phyloP scores from a whole-genome alignment of 2,113 vertebrate species.

The Caracal caracal region DNA sequence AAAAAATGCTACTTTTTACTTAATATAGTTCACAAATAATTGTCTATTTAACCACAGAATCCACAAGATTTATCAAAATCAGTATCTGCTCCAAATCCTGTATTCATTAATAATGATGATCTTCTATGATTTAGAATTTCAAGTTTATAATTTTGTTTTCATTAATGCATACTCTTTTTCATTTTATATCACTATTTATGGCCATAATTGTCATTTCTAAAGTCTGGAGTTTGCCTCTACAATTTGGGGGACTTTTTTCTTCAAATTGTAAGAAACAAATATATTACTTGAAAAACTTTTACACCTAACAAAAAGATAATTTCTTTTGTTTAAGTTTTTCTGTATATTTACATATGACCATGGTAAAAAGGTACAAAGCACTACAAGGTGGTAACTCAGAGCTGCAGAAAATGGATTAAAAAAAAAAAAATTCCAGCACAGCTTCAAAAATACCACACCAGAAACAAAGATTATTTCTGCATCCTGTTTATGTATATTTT shows the following conservation, averaged over 20 bases:
- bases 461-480: neutral
- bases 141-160: neutral
- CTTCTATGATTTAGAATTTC: neutral
- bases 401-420: neutral
- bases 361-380: neutral
- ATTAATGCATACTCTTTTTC: neutral
- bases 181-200: neutral
- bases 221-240: neutral
- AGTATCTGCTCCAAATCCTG: neutral
- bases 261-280: conserved; percentile 15
- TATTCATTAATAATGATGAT: neutral
- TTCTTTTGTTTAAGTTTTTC: conserved; percentile 14
- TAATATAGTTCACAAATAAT: conserved; percentile 37
- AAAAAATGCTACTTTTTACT: conserved; percentile 25
- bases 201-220: neutral
- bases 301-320: neutral
- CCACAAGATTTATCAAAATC: conserved; percentile 5
- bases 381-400: neutral
- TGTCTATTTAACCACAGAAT: neutral
- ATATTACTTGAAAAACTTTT: conserved; percentile 3
- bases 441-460: conserved; percentile 24
- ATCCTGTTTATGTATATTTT: conserved; percentile 12
- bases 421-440: neutral
- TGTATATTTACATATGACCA: conserved; percentile 29
- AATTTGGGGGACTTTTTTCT: neutral